Base-by-base conservation (phyloP, 2,113 vertebrate genomes). In the Microcebus lehilahytsara region DNA sequence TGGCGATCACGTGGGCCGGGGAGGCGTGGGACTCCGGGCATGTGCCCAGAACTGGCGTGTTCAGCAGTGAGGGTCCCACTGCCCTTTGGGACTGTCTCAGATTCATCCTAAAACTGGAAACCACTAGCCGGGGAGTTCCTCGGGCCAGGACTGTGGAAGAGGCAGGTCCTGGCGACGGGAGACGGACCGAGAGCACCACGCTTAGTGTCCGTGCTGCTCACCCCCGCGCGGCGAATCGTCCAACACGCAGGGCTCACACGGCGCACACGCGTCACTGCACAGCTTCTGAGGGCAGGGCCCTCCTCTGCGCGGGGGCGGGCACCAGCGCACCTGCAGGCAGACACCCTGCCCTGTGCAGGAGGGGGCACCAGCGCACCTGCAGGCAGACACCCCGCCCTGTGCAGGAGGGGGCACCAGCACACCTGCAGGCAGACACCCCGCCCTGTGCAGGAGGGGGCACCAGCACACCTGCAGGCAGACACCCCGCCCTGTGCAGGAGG, bases 261-360 rank as follows among this genome's bases (percentile, higher is more conserved):
- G 37, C 37, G 37, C 37, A 37, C 37, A 37, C 37, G 37, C 37
- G 37, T 37, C 37, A 37, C 37, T 3, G 37, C 37, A 37, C 37
- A 37, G 37, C 37, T 37, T 37, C 37, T 37, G 37, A 37, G 37
- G 37, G 37, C 37, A 37, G 37, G 37, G 37, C 37, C 37, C 37
- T 37, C 37, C 37, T 37, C 37, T 37, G 37, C 37, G 3, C 2
- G 37, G 37, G 37, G 37, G 37, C 37, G 37, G 37, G 6, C 0
- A 0, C n/a, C 72, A 5, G n/a, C 3, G 0, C 19, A 9, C 67
- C 17, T 34, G 30, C 34, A 42, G 23, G 40, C 5, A 4, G 1
- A 17, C n/a, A 3, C 40, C 69, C 20, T 22, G 11, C 37, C 9
- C 11, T 53, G 16, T 17, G 53, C 16, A 16, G 53, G 53, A 53